Evolutionary conservation across 2,113 vertebrate species (phyloP).

Genomic region (Apodemus sylvaticus): DNA sequence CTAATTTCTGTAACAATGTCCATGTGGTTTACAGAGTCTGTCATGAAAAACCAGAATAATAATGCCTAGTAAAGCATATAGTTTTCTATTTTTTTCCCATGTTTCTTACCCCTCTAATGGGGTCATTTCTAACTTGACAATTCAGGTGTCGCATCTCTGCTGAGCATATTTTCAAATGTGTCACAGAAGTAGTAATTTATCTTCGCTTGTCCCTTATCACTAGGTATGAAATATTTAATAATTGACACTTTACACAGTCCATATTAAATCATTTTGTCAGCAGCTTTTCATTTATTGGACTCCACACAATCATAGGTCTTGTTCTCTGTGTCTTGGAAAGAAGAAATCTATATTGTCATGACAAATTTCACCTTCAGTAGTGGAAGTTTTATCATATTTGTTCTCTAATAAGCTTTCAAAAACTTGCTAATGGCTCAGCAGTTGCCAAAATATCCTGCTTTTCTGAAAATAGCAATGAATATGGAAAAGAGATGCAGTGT

Average conservation of each 20-base stretch:
- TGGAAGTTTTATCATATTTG: neutral
- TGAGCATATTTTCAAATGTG: conserved; percentile 78
- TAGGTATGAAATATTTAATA: conserved; percentile 80
- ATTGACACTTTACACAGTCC: conserved; percentile 77
- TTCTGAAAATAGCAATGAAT: conserved; percentile 19
- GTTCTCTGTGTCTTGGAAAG: conserved; percentile 19
- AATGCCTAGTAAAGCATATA: neutral
- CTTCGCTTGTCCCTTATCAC: conserved; percentile 69
- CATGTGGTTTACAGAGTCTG: neutral
- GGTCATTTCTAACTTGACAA: conserved; percentile 76
- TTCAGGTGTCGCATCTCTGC: conserved; percentile 64
- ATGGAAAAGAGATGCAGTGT: neutral
- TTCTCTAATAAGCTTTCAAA: neutral
- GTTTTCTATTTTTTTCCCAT: conserved; percentile 60
- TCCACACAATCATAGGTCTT: conserved; percentile 65
- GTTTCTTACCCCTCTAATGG: conserved; percentile 63
- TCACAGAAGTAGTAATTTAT: conserved; percentile 77
- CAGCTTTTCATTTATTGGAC: conserved; percentile 73
- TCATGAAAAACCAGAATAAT: neutral
- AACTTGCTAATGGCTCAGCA: neutral
- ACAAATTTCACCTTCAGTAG: conserved; percentile 46
- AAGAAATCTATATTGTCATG: conserved; percentile 44
- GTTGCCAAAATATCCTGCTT: neutral
- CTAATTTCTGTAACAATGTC: neutral
- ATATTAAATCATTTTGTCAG: conserved; percentile 84